Base-by-base conservation (phyloP, 2,888 invertebrate species). In the Griposia aprilina region DNA sequence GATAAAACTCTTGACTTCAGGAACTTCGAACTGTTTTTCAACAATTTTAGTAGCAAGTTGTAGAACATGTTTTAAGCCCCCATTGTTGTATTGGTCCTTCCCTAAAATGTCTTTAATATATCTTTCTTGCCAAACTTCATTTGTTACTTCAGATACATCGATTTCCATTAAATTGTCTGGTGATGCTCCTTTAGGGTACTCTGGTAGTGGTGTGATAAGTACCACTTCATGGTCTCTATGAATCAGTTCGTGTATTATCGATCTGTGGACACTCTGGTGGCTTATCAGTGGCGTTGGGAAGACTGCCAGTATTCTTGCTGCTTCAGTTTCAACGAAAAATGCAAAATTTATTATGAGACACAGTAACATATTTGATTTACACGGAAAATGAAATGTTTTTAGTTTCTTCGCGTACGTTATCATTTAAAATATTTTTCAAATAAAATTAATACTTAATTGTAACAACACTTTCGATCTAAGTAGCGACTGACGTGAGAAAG, bases 141-240 rank as follows among this genome's bases (percentile, higher is more conserved):
- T 74, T 81, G 85, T 81, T 36, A 63, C 81, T 48, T 74, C 68
- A 10, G 82, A 82, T 1, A 82, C 82, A 59, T 82, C 85, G 8
- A 82, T 82, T 82, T 82, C 82, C 66, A 81, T 85, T 62, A 82
- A 23, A 23, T 82, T 68, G 23, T 80, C 85, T 36, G 85, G 85
- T 48, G 82, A 74, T 11, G 15, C 52, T 63, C 74, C 74, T 74
- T 17, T 63, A 13, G 85, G 48, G 48, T 81, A 85, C 30, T 85
- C 81, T 30, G 82, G 82, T 15, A 82, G 67, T 15, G 85, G 70
- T 8, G 85, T 82, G 8, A 83, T 81, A 0, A 82, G 69, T 7
- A 82, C 81, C 0, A 82, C 69, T 70, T 82, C 82, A 30, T 82
- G 82, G 3, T 67, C 57, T 20, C 82, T 65, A 15, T 66, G 26